phyloP scores from a whole-genome alignment of 1,140 invertebrate genomes.

The Calephelis nemesis region DNA sequence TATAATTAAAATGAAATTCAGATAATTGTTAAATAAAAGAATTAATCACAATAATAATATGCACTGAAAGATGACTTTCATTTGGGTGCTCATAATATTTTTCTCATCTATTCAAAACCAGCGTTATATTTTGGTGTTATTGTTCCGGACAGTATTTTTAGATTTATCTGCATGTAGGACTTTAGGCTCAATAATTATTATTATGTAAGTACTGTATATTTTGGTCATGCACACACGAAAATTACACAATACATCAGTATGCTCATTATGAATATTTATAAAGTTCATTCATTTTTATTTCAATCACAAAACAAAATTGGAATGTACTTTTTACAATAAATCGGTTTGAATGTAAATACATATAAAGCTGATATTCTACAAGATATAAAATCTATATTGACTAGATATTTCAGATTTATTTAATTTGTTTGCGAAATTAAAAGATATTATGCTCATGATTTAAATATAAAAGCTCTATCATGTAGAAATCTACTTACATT shows the following conservation, averaged over 20 bases:
- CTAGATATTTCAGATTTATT: conserved; percentile 29
- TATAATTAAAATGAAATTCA: too few species aligned
- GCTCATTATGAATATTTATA: conserved; percentile 11
- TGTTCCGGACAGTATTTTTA: conserved; percentile 6
- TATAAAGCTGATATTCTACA: conserved; percentile 58
- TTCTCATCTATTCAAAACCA: too few species aligned
- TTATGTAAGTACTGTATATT: conserved; percentile 11
- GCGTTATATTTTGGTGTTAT: background rate
- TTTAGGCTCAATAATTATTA: conserved; percentile 19
- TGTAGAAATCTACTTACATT: conserved; percentile 56
- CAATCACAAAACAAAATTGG: conserved; percentile 1
- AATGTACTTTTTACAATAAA: conserved; percentile 17
- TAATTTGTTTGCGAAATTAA: conserved; percentile 22
- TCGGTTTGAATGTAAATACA: conserved; percentile 40
- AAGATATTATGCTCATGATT: conserved; percentile 12
- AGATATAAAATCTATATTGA: conserved; percentile 41
- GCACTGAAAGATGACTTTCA: too few species aligned
- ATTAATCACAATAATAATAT: too few species aligned
- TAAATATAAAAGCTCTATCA: conserved; percentile 62
- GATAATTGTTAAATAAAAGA: too few species aligned
- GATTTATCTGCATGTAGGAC: conserved; percentile 4
- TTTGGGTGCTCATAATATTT: too few species aligned
- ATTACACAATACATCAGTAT: conserved; percentile 18
- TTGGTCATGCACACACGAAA: conserved; percentile 23
- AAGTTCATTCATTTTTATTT: conserved; percentile 16